A percentile compares a stretch with the other conserved stretches of the same genome.
These are phyloP conservation scores for Drosophila putrida DNA, from an alignment of 2,888 invertebrate species.

Conservation along the genomic window DNA sequence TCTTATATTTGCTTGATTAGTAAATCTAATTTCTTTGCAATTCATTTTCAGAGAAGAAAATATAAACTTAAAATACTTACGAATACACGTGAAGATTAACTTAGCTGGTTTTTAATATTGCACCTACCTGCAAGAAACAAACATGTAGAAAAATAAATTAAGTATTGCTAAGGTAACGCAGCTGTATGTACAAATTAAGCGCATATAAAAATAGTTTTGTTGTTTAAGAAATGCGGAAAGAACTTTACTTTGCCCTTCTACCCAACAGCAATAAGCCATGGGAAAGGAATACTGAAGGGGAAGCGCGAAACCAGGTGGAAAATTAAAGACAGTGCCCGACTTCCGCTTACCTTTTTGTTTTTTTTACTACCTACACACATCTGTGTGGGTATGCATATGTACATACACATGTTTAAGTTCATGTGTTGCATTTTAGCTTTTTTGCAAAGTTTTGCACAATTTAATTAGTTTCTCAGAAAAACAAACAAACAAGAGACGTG, in stretches of 20 bases:
- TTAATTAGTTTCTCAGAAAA: constrained; percentile 71
- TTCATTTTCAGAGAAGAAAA: not conserved
- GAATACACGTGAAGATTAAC: constrained; percentile 8
- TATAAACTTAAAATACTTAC: constrained; percentile 3
- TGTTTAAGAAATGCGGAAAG: constrained; percentile 45
- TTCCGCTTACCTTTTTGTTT: constrained; percentile 59
- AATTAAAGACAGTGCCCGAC: constrained; percentile 74
- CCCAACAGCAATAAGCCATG: not conserved
- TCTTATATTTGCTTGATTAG: constrained; percentile 12
- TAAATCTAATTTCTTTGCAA: not conserved
- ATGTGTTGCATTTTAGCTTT: constrained; percentile 65
- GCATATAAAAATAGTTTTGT: constrained; percentile 61
- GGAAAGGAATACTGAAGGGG: constrained; percentile 1
- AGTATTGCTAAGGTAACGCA: constrained; percentile 28
- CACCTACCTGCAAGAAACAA: constrained; percentile 20
- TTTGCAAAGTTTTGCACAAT: constrained; percentile 78
- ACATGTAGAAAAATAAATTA: constrained; percentile 42
- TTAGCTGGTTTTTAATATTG: constrained; percentile 11
- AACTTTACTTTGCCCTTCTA: constrained; percentile 11
- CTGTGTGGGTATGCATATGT: constrained; percentile 3
- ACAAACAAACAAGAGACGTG: constrained; percentile 28
- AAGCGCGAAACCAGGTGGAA: constrained; percentile 67
- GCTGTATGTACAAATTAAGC: constrained; percentile 45
- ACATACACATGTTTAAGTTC: not conserved
- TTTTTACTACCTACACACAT: constrained; percentile 12